Evolutionary conservation across 2,888 invertebrate genomes (phyloP), one percentile per base, ranked within the genome.

Genomic region (Taenaris catops): DNA sequence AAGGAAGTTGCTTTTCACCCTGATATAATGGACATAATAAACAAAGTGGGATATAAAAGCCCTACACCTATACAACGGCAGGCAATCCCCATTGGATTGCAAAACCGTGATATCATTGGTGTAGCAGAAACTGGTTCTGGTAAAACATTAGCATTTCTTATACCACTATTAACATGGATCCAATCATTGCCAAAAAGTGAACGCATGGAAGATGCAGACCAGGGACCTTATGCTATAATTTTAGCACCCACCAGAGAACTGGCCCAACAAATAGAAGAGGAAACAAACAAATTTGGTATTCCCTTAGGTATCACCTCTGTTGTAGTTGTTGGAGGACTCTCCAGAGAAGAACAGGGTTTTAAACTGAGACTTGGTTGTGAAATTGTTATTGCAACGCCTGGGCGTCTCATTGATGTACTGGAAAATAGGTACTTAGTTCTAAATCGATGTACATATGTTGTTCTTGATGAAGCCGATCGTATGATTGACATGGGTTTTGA

Each of bases 401-500:
- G 99, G 89, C 96, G 99, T 90, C 90, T 99, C 24, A 97, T 99
- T 46, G 99, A 99, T 75, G 99, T 99, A 1, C 80, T 99, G 43
- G 99, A 99, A 81, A 99, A 99, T 79, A 91, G 98, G 40, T 99
- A 99, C 71, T 88, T 99, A 48, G 98, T 99, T 4, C 86, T 99
- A 7, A 96, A 94, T 72, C 96, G 99, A 63, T 99, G 99, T 75
- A 99, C 99, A 0, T 99, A 99, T 70, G 97, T 99, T 41, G 98
- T 96, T 2, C 88, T 96, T 32, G 96, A 96, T 61, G 96, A 97
- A 88, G 99, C 99, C 16, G 99, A 99, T 88, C 92, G 98, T 64
- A 99, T 99, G 99, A 98, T 99, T 76, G 99, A 99, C 89, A 98
- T 99, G 96, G 99, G 99, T 68, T 99, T 99, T 68, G 99, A 99